Evolutionary conservation across 2,888 invertebrate genomes (phyloP).

Genomic region (Sialis fuliginosa): DNA sequence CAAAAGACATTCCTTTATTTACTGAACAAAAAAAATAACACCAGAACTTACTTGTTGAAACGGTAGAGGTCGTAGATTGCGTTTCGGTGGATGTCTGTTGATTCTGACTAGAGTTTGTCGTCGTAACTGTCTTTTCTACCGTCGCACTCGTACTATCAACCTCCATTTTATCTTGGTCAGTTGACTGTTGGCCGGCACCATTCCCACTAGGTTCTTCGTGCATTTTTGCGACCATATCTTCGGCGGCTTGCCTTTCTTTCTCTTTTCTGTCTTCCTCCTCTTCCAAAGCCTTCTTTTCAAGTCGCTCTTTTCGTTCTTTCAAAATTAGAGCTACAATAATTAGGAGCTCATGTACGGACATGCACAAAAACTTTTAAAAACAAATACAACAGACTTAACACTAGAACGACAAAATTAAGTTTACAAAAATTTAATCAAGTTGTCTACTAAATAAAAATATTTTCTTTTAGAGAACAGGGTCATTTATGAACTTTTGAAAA

Average conservation of each 20-base stretch:
- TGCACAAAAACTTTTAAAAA: constrained; percentile 4
- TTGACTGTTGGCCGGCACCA: constrained; percentile 21
- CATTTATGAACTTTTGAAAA: no score
- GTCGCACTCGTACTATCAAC: constrained; percentile 15
- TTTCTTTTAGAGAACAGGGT: no score
- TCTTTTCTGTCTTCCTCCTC: constrained; percentile 32
- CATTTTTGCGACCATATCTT: constrained; percentile 32
- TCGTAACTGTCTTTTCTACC: constrained; percentile 10
- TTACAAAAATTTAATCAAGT: no score
- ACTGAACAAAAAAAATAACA: not conserved
- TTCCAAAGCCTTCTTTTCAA: constrained; percentile 32
- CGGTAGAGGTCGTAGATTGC: constrained; percentile 11
- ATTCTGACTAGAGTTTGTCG: constrained; percentile 8
- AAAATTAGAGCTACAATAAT: constrained; percentile 30
- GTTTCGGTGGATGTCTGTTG: constrained; percentile 11
- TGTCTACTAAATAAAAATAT: no score
- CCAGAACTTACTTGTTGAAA: constrained; percentile 9
- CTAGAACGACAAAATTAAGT: no score
- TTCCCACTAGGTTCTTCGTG: constrained; percentile 28
- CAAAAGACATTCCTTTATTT: not conserved
- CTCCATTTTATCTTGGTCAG: constrained; percentile 20
- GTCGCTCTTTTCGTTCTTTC: constrained; percentile 42
- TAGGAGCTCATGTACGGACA: constrained; percentile 2
- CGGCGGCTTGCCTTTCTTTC: constrained; percentile 30
- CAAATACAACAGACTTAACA: no score